Evolutionary conservation across 1,140 invertebrate genomes (phyloP).

Genomic region (Phocides pigmalion): DNA sequence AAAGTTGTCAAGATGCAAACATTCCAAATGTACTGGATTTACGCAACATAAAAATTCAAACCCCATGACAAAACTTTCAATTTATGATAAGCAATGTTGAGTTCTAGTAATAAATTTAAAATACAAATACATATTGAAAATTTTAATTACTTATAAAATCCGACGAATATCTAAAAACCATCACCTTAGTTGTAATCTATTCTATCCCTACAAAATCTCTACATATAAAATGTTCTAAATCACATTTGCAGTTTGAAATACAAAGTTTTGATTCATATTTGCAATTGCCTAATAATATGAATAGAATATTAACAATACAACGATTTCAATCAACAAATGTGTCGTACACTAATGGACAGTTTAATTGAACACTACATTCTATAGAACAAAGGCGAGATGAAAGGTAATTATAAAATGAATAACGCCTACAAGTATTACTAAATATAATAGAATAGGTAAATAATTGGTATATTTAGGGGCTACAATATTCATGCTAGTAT

Average conservation of each 20-base stretch:
- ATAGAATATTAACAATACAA: conserved; percentile 10
- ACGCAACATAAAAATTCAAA: conserved; percentile 81
- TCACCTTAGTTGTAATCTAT: conserved; percentile 56
- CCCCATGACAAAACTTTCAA: conserved; percentile 75
- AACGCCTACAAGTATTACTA: conserved; percentile 4
- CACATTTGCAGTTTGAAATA: conserved; percentile 53
- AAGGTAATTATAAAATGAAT: conserved; percentile 10
- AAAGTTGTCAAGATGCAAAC: conserved; percentile 84
- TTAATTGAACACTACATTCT: conserved; percentile 9
- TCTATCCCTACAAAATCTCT: conserved; percentile 32
- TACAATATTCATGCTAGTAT: conserved; percentile 17
- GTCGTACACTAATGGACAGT: neutral
- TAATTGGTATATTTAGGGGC: conserved; percentile 13
- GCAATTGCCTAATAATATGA: no score
- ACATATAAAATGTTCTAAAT: conserved; percentile 23
- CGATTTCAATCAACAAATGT: conserved; percentile 53
- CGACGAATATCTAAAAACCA: conserved; percentile 60
- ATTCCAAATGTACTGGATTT: conserved; percentile 74
- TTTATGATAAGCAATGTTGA: conserved; percentile 55
- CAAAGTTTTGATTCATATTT: neutral
- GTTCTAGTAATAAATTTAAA: conserved; percentile 44
- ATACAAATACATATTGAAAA: conserved; percentile 42
- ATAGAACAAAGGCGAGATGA: conserved; percentile 12
- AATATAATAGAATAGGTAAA: conserved; percentile 11
- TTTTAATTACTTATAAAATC: conserved; percentile 40